A percentile compares a stretch with the other conserved stretches of the same genome.
Conservation (phyloP, 2,888 invertebrate species). For the Hermodice carunculata region DNA sequence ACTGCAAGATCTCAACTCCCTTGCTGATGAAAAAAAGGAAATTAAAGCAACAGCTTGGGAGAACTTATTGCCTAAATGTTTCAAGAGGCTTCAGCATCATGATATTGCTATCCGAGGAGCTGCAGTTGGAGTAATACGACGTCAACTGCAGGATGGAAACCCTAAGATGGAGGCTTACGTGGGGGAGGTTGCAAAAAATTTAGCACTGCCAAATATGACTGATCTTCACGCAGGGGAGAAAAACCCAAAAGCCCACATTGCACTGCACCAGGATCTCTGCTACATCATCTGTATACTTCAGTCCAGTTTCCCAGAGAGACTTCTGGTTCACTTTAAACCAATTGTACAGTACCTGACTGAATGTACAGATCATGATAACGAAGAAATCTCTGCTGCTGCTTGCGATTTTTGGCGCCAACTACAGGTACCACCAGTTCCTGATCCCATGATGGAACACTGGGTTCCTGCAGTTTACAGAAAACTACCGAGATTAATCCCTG, state of each 20-base stretch:
- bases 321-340: constrained; percentile 24
- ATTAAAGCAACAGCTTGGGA: background rate
- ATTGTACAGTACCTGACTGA: constrained; percentile 22
- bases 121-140: constrained; percentile 10
- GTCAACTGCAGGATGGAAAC: constrained; percentile 1
- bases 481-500: constrained; percentile 29
- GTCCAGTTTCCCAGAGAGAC: constrained; percentile 14
- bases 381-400: constrained; percentile 24
- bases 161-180: constrained; percentile 1
- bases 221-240: constrained; percentile 11
- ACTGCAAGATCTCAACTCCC: constrained; percentile 1
- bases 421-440: constrained; percentile 34
- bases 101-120: constrained; percentile 10
- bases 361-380: constrained; percentile 16
- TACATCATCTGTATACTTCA: constrained; percentile 24
- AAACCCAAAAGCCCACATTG: constrained; percentile 6
- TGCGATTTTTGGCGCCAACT: constrained; percentile 36
- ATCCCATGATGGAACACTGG: constrained; percentile 28
- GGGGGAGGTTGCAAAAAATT: background rate
- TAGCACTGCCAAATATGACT: constrained; percentile 8
- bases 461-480: constrained; percentile 20
- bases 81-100: constrained; percentile 19
- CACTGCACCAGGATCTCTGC: constrained; percentile 21
- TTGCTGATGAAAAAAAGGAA: background rate
- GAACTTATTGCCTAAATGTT: constrained; percentile 7